A percentile compares a stretch with the other conserved stretches of the same genome.
Evolutionary conservation across 92 coral and sea anemone species (phyloP).

Genomic region (Virgularia gustaviana): DNA sequence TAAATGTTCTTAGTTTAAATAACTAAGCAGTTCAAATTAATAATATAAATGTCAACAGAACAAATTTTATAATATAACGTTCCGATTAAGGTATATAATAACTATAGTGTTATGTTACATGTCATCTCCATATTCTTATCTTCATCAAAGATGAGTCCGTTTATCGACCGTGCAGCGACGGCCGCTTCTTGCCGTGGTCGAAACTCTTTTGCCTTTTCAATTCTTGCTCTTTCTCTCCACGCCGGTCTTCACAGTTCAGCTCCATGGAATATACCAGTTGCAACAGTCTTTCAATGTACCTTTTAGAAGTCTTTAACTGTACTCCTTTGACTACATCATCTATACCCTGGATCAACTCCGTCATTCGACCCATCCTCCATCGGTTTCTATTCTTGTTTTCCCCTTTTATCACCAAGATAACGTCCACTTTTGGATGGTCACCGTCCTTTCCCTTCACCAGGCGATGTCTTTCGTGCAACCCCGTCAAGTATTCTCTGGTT

Average conservation of each 20-base stretch:
- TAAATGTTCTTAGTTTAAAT: no score
- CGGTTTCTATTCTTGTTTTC: slow-evolving; percentile 1
- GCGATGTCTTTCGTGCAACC: not conserved
- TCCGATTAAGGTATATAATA: no score
- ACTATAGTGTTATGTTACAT: no score
- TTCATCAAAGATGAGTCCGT: no score
- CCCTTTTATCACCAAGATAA: not conserved
- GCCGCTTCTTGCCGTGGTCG: not conserved
- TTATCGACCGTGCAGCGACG: not conserved
- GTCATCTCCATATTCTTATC: no score
- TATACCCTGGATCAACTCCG: no score
- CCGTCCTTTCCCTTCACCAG: not conserved
- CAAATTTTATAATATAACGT: no score
- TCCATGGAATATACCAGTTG: not conserved
- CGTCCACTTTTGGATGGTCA: not conserved
- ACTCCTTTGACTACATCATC: not conserved
- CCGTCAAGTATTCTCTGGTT: no score
- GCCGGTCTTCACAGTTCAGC: not conserved
- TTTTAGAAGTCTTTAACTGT: not conserved
- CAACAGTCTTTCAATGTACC: not conserved
- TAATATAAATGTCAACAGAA: no score
- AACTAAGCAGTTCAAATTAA: no score
- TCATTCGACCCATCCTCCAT: not conserved
- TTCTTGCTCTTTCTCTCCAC: not conserved
- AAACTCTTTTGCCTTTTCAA: not conserved